Evolutionary conservation across 2,888 invertebrate genomes (phyloP).

Genomic region (Spodoptera exigua): DNA sequence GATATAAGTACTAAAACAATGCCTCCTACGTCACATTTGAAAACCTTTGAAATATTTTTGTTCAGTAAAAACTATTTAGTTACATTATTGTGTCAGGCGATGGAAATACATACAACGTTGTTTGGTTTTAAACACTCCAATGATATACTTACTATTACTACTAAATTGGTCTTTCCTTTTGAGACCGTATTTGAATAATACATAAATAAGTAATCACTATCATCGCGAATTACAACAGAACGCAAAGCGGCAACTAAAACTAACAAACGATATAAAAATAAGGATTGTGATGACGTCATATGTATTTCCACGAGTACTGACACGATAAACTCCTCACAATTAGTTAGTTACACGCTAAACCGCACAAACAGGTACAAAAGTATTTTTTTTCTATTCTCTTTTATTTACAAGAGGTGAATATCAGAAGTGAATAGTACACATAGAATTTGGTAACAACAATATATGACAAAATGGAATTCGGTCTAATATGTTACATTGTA

Average conservation of each 20-base stretch:
- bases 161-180: neutral
- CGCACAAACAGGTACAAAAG: conserved; percentile 85
- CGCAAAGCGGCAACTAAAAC: no score
- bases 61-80: conserved; percentile 64
- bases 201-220: neutral
- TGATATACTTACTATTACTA: conserved; percentile 1
- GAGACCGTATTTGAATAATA: neutral
- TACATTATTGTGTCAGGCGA: conserved; percentile 45
- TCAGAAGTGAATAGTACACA: conserved; percentile 62
- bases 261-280: neutral
- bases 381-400: conserved; percentile 74
- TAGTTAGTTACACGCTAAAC: conserved; percentile 72
- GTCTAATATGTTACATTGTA: conserved; percentile 64
- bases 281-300: conserved; percentile 24
- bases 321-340: conserved; percentile 56
- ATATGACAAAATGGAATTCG: conserved; percentile 59
- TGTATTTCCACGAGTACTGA: conserved; percentile 45
- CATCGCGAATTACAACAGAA: no score
- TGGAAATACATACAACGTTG: conserved; percentile 49
- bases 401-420: conserved; percentile 80
- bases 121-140: conserved; percentile 1
- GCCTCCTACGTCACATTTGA: conserved; percentile 55
- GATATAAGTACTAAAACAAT: conserved; percentile 52
- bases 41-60: conserved; percentile 60
- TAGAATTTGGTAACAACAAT: conserved; percentile 66